Conservation (phyloP, 2,797 vertebrate genomes). For the Sebastes matsubarae region DNA sequence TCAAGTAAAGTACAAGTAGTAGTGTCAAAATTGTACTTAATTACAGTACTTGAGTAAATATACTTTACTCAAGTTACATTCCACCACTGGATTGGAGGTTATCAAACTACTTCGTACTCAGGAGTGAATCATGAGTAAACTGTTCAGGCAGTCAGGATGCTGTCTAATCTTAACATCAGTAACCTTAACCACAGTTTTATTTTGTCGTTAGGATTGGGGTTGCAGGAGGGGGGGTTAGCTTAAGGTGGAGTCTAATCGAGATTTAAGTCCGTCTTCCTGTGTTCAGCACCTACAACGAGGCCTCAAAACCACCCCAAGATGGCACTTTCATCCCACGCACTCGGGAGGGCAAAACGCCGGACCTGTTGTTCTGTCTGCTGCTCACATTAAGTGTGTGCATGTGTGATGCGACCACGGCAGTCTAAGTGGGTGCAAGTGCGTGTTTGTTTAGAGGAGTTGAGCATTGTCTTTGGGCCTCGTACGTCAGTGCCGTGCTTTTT, state of each 20-base stretch:
- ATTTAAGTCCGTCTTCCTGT: constrained; percentile 71
- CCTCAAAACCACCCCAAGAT: constrained; percentile 42
- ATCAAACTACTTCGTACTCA: neutral
- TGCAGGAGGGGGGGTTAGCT: constrained; percentile 13
- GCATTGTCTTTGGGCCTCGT: constrained; percentile 80
- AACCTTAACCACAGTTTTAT: constrained; percentile 56
- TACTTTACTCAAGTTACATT: too few relatives aligned
- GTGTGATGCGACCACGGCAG: constrained; percentile 32
- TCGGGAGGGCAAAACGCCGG: neutral
- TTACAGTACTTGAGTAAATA: too few relatives aligned
- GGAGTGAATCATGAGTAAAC: constrained; percentile 1
- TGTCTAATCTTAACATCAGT: constrained; percentile 59
- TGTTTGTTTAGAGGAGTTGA: constrained; percentile 81
- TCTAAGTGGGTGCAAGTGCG: constrained; percentile 60
- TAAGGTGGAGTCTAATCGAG: constrained; percentile 66
- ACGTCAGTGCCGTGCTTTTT: constrained; percentile 83
- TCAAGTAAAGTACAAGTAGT: too few relatives aligned
- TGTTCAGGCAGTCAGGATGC: constrained; percentile 16
- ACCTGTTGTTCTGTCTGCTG: constrained; percentile 49
- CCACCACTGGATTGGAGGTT: neutral
- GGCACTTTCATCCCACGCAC: constrained; percentile 36
- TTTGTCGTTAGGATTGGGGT: constrained; percentile 66
- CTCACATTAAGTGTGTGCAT: constrained; percentile 58
- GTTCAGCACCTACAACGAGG: constrained; percentile 33
- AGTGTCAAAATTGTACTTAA: too few relatives aligned